phyloP scores from a whole-genome alignment of 2,888 invertebrate genomes.

The Lepetodrilus schrolli region DNA sequence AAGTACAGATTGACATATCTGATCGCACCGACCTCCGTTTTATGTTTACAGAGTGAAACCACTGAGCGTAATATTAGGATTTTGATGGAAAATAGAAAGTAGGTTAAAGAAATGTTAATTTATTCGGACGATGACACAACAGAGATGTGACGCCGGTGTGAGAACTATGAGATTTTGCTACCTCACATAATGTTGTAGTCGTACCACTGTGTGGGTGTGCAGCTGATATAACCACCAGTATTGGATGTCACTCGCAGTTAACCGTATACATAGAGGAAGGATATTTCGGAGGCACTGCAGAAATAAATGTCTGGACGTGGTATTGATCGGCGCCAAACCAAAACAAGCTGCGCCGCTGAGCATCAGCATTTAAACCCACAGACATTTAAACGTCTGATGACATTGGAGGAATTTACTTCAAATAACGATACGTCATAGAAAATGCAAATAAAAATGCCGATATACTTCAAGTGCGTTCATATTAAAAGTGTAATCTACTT shows the following conservation, averaged over 20 bases:
- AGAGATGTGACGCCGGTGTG: neutral
- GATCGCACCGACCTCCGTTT: no score
- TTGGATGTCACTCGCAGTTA: neutral
- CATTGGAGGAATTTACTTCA: no score
- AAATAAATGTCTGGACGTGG: neutral
- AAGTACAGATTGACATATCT: no score
- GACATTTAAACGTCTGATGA: no score
- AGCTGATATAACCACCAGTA: neutral
- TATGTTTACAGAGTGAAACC: no score
- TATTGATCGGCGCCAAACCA: neutral
- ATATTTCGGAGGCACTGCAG: neutral
- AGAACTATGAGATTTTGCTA: neutral
- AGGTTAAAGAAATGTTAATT: conserved; percentile 11
- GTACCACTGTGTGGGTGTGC: neutral
- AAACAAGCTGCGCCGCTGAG: neutral
- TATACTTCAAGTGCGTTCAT: no score
- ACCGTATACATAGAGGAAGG: neutral
- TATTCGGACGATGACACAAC: neutral
- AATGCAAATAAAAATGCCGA: no score
- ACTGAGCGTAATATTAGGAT: no score
- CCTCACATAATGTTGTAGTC: neutral
- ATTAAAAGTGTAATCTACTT: no score
- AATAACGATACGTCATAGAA: no score
- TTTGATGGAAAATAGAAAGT: neutral
- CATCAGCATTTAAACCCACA: neutral